Evolutionary conservation across 2,888 invertebrate genomes (phyloP).

Genomic region (Drosophila barbarae): DNA sequence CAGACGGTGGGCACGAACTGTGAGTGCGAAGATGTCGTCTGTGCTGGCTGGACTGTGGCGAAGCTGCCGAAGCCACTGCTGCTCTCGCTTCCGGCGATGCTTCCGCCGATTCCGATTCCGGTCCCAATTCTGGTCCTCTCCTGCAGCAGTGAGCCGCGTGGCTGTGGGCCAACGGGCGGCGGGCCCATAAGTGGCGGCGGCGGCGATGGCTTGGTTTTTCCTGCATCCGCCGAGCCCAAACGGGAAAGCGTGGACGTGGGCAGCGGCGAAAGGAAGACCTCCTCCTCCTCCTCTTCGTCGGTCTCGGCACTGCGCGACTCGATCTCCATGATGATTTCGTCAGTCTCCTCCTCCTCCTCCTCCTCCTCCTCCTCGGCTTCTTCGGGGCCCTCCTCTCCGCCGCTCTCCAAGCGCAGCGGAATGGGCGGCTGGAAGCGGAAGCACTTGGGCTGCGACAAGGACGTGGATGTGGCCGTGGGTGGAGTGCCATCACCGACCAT

Average conservation of each 20-base stretch:
- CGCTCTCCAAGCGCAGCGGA: conserved; percentile 17
- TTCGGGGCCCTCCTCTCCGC: neutral
- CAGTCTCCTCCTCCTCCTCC: conserved; percentile 33
- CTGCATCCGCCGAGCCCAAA: neutral
- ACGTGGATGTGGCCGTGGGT: conserved; percentile 6
- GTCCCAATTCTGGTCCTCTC: neutral
- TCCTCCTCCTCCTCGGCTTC: neutral
- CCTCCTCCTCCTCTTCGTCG: conserved; percentile 50
- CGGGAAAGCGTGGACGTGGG: conserved; percentile 57
- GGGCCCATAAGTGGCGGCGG: conserved; percentile 3
- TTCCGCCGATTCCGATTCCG: conserved; percentile 30
- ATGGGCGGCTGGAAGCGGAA: conserved; percentile 43
- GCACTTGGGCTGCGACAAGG: neutral
- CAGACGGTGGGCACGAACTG: conserved; percentile 71
- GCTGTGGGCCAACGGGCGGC: conserved; percentile 63
- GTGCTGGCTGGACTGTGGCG: conserved; percentile 24
- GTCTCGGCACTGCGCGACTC: conserved; percentile 32
- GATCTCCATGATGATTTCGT: conserved; percentile 57
- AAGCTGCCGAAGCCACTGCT: conserved; percentile 65
- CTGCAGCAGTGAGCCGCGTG: conserved; percentile 53
- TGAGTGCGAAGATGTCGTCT: conserved; percentile 39
- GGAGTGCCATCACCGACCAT: neutral
- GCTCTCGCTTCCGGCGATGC: conserved; percentile 20
- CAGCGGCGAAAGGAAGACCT: conserved; percentile 62
- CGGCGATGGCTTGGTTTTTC: neutral